Conservation (phyloP, 2,888 invertebrate species). For the Dolomedes plantarius region DNA sequence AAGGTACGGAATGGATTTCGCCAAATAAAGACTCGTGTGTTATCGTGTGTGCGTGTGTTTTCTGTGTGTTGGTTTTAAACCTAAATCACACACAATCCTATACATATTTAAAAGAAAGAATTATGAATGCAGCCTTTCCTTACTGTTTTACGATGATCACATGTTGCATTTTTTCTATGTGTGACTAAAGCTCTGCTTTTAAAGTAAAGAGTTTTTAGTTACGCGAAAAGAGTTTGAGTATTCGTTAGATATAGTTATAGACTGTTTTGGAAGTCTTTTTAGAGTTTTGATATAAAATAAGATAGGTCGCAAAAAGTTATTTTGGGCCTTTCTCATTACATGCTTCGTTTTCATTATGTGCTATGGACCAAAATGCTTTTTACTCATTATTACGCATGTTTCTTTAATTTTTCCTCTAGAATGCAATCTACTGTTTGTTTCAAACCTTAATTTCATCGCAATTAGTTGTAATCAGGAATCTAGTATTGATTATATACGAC, state of each 20-base stretch:
- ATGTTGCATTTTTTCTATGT: conserved; percentile 68
- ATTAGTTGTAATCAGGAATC: background rate
- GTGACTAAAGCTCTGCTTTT: conserved; percentile 67
- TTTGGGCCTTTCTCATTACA: conserved; percentile 32
- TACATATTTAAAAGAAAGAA: conserved; percentile 61
- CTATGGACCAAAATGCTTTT: conserved; percentile 60
- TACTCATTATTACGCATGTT: background rate
- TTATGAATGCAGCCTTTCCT: conserved; percentile 64
- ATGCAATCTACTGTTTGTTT: background rate
- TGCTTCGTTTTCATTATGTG: conserved; percentile 51
- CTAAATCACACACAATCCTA: conserved; percentile 64
- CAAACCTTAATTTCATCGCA: background rate
- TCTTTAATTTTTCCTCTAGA: background rate
- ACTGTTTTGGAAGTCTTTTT: conserved; percentile 65
- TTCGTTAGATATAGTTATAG: conserved; percentile 67
- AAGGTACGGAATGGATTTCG: background rate
- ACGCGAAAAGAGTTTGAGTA: conserved; percentile 46
- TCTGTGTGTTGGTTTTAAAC: conserved; percentile 61
- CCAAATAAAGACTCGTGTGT: conserved; percentile 16
- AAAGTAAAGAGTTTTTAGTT: conserved; percentile 66
- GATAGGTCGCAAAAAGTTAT: conserved; percentile 45
- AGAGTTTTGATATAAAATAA: conserved; percentile 66
- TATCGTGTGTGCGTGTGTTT: conserved; percentile 57
- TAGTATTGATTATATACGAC: no score
- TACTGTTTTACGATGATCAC: conserved; percentile 63